Conservation (phyloP, 2,797 vertebrate genomes). For the Pipistrellus pygmaeus region DNA sequence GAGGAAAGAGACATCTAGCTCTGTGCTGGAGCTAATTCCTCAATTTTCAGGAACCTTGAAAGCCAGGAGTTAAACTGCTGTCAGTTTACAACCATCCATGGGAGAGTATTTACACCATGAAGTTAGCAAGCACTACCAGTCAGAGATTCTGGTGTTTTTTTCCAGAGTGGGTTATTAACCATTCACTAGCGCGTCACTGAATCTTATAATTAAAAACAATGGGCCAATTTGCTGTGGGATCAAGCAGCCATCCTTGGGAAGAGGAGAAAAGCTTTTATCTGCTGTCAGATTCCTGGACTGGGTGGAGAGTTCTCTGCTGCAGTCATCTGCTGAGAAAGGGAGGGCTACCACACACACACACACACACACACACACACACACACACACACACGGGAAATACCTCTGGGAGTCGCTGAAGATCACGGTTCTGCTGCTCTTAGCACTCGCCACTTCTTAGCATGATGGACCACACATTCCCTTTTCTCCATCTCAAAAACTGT, state of each 20-base stretch:
- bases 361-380: rapidly evolving
- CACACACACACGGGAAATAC: not conserved
- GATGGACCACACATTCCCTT: not conserved
- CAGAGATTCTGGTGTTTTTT: not conserved
- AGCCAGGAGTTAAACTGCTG: not conserved
- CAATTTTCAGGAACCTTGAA: not conserved
- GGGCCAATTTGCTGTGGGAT: not conserved
- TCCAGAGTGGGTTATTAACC: not conserved
- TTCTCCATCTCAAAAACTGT: not conserved
- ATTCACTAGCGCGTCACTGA: not conserved
- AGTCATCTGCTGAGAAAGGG: not conserved
- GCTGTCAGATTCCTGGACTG: not conserved
- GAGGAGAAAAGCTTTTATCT: slow-evolving; percentile 26
- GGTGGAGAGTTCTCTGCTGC: not conserved
- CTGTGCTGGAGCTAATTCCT: not conserved
- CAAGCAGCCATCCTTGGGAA: not conserved
- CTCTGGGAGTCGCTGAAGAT: not conserved
- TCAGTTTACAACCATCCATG: not conserved
- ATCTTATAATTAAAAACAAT: slow-evolving; percentile 9
- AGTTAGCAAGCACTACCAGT: not conserved
- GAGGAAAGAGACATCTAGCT: not conserved
- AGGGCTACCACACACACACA: not conserved
- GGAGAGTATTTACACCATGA: not conserved
- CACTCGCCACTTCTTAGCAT: not conserved
- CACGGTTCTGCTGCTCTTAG: not conserved